phyloP scores from a whole-genome alignment of 2,888 invertebrate genomes.

The Blomia tropicalis region DNA sequence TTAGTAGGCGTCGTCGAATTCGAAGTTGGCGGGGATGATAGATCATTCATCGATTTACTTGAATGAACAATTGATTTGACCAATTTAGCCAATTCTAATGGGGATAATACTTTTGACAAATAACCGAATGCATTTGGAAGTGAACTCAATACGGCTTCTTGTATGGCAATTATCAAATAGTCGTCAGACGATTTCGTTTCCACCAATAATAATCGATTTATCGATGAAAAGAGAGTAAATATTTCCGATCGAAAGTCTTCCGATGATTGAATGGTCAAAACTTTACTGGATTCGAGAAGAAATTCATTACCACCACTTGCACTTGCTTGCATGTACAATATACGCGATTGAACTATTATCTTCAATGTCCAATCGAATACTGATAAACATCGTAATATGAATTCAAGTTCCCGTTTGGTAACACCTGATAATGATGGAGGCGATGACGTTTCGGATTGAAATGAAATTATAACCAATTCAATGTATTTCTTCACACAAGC shows the following conservation, averaged over 20 bases:
- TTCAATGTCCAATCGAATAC: slow-evolving; percentile 83
- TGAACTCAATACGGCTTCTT: not conserved
- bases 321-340: slow-evolving; percentile 43
- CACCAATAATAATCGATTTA: slow-evolving; percentile 52
- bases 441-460: slow-evolving; percentile 33
- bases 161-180: slow-evolving; percentile 10
- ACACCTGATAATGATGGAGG: slow-evolving; percentile 43
- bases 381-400: slow-evolving; percentile 67
- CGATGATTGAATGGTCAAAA: not conserved
- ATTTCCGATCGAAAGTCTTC: slow-evolving; percentile 63
- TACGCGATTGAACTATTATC: slow-evolving; percentile 64
- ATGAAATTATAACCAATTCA: slow-evolving; percentile 52
- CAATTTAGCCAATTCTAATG: slow-evolving; percentile 43
- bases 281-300: not conserved
- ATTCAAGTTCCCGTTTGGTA: slow-evolving; percentile 53
- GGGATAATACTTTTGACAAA: slow-evolving; percentile 63
- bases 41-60: not conserved
- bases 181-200: slow-evolving; percentile 17
- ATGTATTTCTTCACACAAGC: slow-evolving; percentile 75
- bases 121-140: slow-evolving; percentile 33
- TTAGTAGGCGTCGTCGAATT: not conserved
- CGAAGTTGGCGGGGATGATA: not conserved
- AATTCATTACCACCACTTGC: slow-evolving; percentile 43
- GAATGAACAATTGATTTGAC: not conserved
- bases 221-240: slow-evolving; percentile 47